These are phyloP conservation scores for Microtus ochrogaster DNA, from an alignment of 2,113 vertebrate species.

Conservation along the genomic window DNA sequence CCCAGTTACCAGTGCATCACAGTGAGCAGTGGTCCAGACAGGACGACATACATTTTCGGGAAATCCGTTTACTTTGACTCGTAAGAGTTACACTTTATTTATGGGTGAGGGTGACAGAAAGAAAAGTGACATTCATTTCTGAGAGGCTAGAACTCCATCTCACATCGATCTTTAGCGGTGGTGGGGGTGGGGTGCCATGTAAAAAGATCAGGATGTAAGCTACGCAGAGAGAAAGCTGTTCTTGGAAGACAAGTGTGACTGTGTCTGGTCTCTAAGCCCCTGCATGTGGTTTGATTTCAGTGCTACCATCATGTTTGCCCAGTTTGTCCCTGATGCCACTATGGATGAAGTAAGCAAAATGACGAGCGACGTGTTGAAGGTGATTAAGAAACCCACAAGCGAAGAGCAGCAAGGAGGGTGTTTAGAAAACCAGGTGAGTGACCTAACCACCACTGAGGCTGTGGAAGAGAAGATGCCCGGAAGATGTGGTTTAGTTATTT, in stretches of 20 bases:
- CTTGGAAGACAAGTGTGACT: not conserved
- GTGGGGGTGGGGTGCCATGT: not conserved
- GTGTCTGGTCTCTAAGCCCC: not conserved
- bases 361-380: slow-evolving; percentile 57
- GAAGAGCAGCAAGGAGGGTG: slow-evolving; percentile 33
- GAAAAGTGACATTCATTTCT: not conserved
- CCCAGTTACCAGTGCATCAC: not conserved
- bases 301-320: slow-evolving; percentile 71
- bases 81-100: not conserved
- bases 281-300: slow-evolving; percentile 62
- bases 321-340: slow-evolving; percentile 69
- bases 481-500: not conserved
- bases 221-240: not conserved
- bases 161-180: not conserved
- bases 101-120: not conserved
- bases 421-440: slow-evolving; percentile 70
- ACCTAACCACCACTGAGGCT: not conserved
- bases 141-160: not conserved
- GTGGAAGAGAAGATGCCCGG: not conserved
- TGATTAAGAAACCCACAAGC: slow-evolving; percentile 22
- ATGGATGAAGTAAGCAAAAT: slow-evolving; percentile 72
- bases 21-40: not conserved
- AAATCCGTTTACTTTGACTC: slow-evolving; percentile 16
- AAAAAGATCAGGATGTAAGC: not conserved
- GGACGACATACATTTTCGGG: not conserved